Percentiles rank a stretch among this genome's conserved stretches.
Conservation (phyloP, 1,140 invertebrate genomes). For the Euwallacea fornicatus region DNA sequence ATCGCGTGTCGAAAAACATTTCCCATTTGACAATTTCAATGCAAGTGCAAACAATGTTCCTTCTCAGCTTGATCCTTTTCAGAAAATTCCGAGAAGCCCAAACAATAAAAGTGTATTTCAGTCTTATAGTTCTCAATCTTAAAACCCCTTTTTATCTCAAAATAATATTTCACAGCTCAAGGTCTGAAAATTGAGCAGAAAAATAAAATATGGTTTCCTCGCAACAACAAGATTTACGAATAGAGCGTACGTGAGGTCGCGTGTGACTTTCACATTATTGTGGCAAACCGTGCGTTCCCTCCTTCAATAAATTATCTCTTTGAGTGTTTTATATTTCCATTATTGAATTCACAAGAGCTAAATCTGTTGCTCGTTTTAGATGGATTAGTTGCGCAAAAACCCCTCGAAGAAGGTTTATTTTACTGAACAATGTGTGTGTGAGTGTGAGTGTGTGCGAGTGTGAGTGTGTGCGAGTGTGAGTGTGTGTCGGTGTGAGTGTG, state of each 20-base stretch:
- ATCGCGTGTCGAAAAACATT: too few species aligned
- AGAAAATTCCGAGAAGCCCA: too few species aligned
- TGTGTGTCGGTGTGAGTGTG: too few species aligned
- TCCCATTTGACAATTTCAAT: too few species aligned
- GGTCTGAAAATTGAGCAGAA: conserved; percentile 9
- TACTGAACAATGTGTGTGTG: neutral
- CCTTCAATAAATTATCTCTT: conserved; percentile 15
- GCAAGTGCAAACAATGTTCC: too few species aligned
- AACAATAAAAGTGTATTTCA: neutral
- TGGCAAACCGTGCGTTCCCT: neutral
- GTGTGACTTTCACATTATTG: conserved; percentile 26
- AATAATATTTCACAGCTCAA: neutral
- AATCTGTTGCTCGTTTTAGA: neutral
- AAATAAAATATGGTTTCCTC: conserved; percentile 20
- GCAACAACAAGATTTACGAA: conserved; percentile 16
- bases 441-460: too few species aligned
- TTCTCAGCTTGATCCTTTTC: too few species aligned
- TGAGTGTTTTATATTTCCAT: conserved; percentile 16
- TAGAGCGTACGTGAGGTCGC: conserved; percentile 20
- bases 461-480: too few species aligned
- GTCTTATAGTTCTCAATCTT: neutral
- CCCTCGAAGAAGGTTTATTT: neutral
- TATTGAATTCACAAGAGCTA: neutral
- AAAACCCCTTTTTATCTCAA: neutral
- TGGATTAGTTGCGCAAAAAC: neutral